A percentile compares a stretch with the other conserved stretches of the same genome.
Conservation (phyloP, 2,888 invertebrate genomes). For the Ophraella communa region DNA sequence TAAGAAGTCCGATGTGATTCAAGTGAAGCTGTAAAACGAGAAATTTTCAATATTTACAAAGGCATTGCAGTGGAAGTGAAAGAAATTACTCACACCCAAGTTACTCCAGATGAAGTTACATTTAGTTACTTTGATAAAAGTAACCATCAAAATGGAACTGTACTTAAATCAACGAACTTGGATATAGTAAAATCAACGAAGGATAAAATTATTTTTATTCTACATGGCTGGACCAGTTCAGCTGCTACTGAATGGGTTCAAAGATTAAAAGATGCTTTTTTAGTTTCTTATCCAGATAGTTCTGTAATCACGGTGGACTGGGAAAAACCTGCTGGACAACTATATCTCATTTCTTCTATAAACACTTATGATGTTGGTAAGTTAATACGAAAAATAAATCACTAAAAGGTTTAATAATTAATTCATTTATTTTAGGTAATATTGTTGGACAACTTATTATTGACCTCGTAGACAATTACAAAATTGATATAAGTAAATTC, state of each 20-base stretch:
- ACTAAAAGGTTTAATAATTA: too few species aligned
- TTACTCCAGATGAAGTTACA: conserved; percentile 43
- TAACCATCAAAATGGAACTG: conserved; percentile 38
- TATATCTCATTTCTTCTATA: conserved; percentile 46
- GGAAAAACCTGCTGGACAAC: conserved; percentile 45
- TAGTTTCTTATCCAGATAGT: conserved; percentile 36
- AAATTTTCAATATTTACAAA: conserved; percentile 47
- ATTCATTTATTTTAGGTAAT: conserved; percentile 46
- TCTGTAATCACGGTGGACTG: conserved; percentile 49
- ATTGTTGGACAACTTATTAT: conserved; percentile 43
- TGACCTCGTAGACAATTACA: conserved; percentile 42
- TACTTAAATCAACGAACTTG: conserved; percentile 40
- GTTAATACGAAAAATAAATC: conserved; percentile 25
- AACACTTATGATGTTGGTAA: conserved; percentile 50
- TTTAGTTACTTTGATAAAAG: conserved; percentile 41
- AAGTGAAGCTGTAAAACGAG: conserved; percentile 36
- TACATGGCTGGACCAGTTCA: conserved; percentile 49
- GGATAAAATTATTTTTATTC: conserved; percentile 43
- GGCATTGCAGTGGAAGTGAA: conserved; percentile 42
- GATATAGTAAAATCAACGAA: conserved; percentile 32
- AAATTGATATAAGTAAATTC: conserved; percentile 42
- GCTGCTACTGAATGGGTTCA: conserved; percentile 44
- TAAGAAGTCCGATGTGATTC: not conserved
- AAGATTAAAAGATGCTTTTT: conserved; percentile 47
- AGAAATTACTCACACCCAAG: conserved; percentile 40